phyloP scores from a whole-genome alignment of 2,888 invertebrate genomes.

The Cheilosia impressa region DNA sequence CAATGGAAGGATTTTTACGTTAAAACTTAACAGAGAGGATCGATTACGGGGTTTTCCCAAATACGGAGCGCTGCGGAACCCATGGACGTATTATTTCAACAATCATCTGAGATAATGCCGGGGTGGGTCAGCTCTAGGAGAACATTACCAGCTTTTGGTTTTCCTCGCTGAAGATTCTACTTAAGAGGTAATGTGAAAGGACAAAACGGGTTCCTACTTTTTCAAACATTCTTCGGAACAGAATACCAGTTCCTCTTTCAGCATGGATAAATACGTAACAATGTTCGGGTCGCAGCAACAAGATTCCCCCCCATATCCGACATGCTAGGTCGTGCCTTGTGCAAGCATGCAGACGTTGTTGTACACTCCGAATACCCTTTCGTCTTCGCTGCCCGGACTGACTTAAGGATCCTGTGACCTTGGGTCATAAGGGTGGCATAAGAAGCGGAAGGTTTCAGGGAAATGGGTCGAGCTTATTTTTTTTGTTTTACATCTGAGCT shows the following conservation, averaged over 20 bases:
- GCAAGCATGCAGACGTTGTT: no score
- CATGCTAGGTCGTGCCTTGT: background rate
- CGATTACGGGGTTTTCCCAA: no score
- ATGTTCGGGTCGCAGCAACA: background rate
- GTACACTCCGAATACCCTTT: background rate
- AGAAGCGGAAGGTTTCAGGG: no score
- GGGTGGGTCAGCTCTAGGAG: background rate
- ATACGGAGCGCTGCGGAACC: no score
- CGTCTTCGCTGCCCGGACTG: background rate
- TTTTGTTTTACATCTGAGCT: no score
- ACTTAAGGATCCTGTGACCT: background rate
- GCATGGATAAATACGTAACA: no score
- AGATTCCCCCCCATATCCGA: background rate
- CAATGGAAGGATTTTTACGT: background rate
- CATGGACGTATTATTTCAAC: background rate
- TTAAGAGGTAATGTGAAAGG: no score
- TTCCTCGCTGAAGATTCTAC: no score
- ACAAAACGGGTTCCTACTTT: no score
- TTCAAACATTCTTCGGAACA: background rate
- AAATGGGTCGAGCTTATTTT: no score
- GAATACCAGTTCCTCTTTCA: background rate
- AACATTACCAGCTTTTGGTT: no score
- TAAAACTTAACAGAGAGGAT: background rate
- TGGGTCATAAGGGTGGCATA: background rate
- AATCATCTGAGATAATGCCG: background rate